Conservation (phyloP, 1,140 invertebrate species). For the Achroia grisella region DNA sequence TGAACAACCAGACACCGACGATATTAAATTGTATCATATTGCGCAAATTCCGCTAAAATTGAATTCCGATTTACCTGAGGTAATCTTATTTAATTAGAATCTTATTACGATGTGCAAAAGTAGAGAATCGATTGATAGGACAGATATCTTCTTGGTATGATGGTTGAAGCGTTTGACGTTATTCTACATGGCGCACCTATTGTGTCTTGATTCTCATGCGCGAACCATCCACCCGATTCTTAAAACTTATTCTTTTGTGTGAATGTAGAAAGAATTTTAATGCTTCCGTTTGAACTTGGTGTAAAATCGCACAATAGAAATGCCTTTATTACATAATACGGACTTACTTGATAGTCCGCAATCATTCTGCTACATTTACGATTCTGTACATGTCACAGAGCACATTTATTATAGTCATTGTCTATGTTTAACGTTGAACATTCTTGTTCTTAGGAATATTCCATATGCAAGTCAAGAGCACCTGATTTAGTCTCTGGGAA, state of each 20-base stretch:
- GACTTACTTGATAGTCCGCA: constrained; percentile 28
- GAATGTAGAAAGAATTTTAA: constrained; percentile 65
- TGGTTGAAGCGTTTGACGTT: too few species aligned
- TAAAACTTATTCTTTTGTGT: constrained; percentile 64
- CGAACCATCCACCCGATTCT: constrained; percentile 48
- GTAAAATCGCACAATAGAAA: constrained; percentile 47
- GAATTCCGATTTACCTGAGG: not conserved
- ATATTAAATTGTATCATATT: constrained; percentile 18
- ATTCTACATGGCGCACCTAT: constrained; percentile 24
- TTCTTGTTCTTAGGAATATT: too few species aligned
- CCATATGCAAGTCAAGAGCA: too few species aligned
- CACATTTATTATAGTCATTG: too few species aligned
- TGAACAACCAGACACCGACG: constrained; percentile 20
- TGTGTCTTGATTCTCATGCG: constrained; percentile 55
- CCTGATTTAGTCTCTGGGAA: too few species aligned
- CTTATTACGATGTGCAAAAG: not conserved
- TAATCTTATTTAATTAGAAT: constrained; percentile 5
- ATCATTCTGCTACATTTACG: constrained; percentile 3
- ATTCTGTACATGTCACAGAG: too few species aligned
- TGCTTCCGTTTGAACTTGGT: constrained; percentile 61
- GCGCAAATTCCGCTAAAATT: constrained; percentile 19
- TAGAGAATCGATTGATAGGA: not conserved
- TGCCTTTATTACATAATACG: constrained; percentile 34
- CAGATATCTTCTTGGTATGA: not conserved
- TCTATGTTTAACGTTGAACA: constrained; percentile 13